These are phyloP conservation scores for Cricetomys ansorgei DNA, from an alignment of 2,113 vertebrate genomes.

Conservation along the genomic window DNA sequence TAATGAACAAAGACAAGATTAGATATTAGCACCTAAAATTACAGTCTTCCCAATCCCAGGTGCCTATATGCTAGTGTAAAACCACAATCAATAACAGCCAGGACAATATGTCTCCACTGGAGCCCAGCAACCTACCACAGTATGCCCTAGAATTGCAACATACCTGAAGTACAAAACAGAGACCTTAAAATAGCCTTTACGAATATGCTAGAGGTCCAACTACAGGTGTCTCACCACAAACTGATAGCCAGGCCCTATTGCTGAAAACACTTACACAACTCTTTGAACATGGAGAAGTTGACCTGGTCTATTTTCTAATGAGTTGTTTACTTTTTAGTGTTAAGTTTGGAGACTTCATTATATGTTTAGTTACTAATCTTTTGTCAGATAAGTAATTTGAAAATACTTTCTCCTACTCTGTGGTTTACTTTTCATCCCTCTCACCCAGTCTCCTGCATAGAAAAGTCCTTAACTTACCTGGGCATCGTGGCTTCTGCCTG, in stretches of 20 bases:
- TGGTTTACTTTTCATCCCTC: neutral
- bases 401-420: neutral
- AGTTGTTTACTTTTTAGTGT: neutral
- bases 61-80: neutral
- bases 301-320: neutral
- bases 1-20: neutral
- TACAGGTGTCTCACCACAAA: too few relatives aligned
- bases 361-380: neutral
- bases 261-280: neutral
- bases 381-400: neutral
- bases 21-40: neutral
- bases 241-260: too few relatives aligned
- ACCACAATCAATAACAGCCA: neutral
- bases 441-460: neutral
- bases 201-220: neutral
- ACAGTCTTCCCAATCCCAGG: neutral
- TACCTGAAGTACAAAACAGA: neutral
- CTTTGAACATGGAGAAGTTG: neutral
- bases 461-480: neutral
- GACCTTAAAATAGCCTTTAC: neutral
- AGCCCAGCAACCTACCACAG: neutral
- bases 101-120: neutral
- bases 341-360: neutral
- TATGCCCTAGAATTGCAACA: neutral
- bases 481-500: neutral